A percentile compares a stretch with the other conserved stretches of the same genome.
Conservation (phyloP, 2,888 invertebrate species). For the Willowsia nigromaculata region DNA sequence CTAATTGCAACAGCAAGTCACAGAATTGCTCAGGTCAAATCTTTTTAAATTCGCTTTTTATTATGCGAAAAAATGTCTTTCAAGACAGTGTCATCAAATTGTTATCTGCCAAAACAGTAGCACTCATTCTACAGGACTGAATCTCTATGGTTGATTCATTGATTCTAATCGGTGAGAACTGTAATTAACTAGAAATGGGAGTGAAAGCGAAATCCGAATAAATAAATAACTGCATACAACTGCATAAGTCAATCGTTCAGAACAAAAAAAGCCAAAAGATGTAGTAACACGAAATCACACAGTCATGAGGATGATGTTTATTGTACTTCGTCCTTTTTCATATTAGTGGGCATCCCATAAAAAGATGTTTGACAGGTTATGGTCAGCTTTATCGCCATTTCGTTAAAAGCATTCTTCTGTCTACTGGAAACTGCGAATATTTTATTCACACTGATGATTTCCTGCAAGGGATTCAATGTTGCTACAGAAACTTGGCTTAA, state of each 20-base stretch:
- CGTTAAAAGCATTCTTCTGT: slow-evolving; percentile 51
- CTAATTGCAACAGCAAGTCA: too few species aligned
- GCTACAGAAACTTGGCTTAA: neutral
- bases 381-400: slow-evolving; percentile 22
- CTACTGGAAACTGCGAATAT: slow-evolving; percentile 47
- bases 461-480: neutral
- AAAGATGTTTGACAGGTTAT: slow-evolving; percentile 50
- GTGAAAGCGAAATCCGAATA: neutral
- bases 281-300: neutral
- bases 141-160: too few species aligned
- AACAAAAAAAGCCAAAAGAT: neutral
- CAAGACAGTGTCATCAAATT: too few species aligned
- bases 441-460: neutral
- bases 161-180: too few species aligned
- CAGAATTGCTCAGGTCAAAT: too few species aligned
- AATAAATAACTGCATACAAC: neutral
- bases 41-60: too few species aligned
- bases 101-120: too few species aligned
- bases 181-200: too few species aligned
- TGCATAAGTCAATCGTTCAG: neutral
- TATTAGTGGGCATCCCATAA: slow-evolving; percentile 3
- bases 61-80: too few species aligned
- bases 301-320: neutral
- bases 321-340: neutral
- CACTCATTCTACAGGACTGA: too few species aligned